Percentiles rank a stretch among this genome's conserved stretches.
These are phyloP conservation scores for Tragelaphus scriptus DNA, from an alignment of 2,113 vertebrate genomes.

Conservation along the genomic window DNA sequence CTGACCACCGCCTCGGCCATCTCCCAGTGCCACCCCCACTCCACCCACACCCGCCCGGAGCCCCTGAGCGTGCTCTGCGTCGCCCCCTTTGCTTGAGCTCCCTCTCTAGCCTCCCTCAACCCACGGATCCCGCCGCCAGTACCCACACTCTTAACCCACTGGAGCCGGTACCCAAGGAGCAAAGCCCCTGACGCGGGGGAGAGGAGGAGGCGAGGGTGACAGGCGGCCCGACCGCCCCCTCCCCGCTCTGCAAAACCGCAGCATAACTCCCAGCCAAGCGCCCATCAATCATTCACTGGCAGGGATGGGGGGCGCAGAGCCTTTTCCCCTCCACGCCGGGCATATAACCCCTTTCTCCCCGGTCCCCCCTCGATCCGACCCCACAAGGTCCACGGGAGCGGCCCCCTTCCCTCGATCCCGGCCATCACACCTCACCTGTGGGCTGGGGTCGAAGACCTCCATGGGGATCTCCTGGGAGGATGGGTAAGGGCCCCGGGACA, in stretches of 20 bases:
- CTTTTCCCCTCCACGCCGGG: not conserved
- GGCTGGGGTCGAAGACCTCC: constrained; percentile 93
- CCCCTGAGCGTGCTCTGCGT: constrained; percentile 48
- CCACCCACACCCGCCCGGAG: constrained; percentile 46
- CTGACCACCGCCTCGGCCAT: constrained; percentile 28
- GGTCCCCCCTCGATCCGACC: not conserved
- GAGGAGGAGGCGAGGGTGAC: constrained; percentile 11
- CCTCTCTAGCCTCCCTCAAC: constrained; percentile 6
- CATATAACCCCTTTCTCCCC: not conserved
- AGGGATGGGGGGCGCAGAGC: not conserved
- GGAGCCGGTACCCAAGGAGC: constrained; percentile 7
- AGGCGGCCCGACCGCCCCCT: constrained; percentile 9
- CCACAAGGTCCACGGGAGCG: not conserved
- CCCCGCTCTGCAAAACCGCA: constrained; percentile 45
- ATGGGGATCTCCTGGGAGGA: constrained; percentile 98
- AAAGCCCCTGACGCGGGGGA: constrained; percentile 15
- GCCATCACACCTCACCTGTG: constrained; percentile 87
- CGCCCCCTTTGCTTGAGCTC: constrained; percentile 24
- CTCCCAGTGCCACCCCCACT: constrained; percentile 53
- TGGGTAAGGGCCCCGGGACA: constrained; percentile 96
- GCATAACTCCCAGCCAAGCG: constrained; percentile 44
- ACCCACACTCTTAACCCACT: not conserved
- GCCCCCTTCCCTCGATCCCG: not conserved
- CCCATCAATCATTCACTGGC: constrained; percentile 48
- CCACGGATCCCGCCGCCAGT: not conserved